Evolutionary conservation across 1,140 invertebrate genomes (phyloP).

Genomic region (Anastrepha ludens): DNA sequence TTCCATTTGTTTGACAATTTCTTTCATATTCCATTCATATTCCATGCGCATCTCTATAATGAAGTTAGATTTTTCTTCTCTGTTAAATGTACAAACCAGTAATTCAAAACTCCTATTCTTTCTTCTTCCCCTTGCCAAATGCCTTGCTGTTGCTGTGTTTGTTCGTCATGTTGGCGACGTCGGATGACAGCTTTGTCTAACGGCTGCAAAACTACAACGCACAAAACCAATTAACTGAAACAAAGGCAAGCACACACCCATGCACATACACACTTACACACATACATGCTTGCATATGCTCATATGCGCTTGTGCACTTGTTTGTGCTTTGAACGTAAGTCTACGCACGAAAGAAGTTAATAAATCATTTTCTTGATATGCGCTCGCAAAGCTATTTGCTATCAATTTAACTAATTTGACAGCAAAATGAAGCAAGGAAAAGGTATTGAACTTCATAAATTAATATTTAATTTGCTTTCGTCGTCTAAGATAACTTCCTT

Average conservation of each 20-base stretch:
- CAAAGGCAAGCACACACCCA: neutral
- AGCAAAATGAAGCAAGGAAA: conserved; percentile 2
- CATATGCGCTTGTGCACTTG: no score
- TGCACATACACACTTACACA: neutral
- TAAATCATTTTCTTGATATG: conserved; percentile 4
- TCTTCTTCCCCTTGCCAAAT: neutral
- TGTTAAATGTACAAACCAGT: no score
- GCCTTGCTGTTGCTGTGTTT: neutral
- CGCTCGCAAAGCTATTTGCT: neutral
- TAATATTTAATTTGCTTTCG: neutral
- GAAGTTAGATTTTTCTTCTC: no score
- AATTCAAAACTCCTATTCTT: neutral
- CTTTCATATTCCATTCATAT: no score
- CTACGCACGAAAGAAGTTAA: neutral
- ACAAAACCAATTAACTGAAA: neutral
- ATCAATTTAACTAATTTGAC: conserved; percentile 30
- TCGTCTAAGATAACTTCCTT: no score
- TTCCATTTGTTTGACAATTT: no score
- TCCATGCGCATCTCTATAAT: no score
- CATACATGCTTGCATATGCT: no score
- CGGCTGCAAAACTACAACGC: neutral
- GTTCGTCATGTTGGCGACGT: conserved; percentile 1
- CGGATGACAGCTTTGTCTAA: neutral
- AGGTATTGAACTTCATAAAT: conserved; percentile 11
- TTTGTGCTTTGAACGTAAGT: neutral